Conservation (phyloP, 2,888 invertebrate species). For the Pachycephus smyrnensis region DNA sequence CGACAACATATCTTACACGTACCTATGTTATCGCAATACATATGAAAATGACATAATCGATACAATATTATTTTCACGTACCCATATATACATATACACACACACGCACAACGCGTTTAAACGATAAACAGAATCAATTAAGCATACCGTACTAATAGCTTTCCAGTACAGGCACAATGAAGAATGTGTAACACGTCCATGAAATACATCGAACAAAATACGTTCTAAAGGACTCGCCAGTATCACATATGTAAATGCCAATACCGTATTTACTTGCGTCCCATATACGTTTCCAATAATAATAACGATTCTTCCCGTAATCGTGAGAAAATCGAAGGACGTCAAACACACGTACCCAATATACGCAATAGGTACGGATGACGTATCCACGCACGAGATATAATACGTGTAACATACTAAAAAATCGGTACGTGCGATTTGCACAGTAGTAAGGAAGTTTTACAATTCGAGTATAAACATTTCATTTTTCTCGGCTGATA, state of each 20-base stretch:
- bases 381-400: too few relatives aligned
- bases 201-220: neutral
- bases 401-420: too few relatives aligned
- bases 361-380: neutral
- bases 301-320: neutral
- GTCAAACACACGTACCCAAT: neutral
- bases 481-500: neutral
- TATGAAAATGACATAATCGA: neutral
- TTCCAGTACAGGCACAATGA: neutral
- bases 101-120: neutral
- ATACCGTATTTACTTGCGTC: neutral
- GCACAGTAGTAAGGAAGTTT: neutral
- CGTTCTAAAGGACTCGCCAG: neutral
- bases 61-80: neutral
- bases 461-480: neutral
- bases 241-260: neutral
- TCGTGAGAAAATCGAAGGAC: neutral
- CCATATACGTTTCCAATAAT: neutral
- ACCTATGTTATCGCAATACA: neutral
- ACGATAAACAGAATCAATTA: neutral
- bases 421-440: neutral
- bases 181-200: neutral
- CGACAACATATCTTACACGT: neutral
- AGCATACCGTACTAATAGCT: neutral
- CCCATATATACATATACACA: neutral